Evolutionary conservation across 2,797 vertebrate genomes (phyloP).

Genomic region (Lemur catta): DNA sequence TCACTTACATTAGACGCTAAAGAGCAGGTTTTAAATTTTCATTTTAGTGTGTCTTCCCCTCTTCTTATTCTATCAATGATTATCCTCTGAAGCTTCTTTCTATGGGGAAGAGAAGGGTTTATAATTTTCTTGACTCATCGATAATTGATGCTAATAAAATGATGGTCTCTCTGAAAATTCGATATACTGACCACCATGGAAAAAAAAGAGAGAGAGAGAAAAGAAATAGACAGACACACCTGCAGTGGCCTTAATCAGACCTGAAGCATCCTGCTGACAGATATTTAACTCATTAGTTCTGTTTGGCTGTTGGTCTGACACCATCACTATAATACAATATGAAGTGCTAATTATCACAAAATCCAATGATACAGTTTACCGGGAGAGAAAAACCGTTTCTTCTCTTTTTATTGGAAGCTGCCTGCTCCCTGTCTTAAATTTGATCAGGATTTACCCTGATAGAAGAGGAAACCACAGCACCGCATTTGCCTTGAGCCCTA

Average conservation of each 20-base stretch:
- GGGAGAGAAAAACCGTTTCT: constrained; percentile 6
- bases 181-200: constrained; percentile 49
- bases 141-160: constrained; percentile 53
- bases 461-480: constrained; percentile 51
- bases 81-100: not conserved
- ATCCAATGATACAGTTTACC: constrained; percentile 63
- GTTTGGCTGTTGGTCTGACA: constrained; percentile 52
- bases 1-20: not conserved
- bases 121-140: constrained; percentile 52
- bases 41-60: constrained; percentile 4
- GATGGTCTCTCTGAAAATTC: constrained; percentile 38
- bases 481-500: not conserved
- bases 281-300: constrained; percentile 75
- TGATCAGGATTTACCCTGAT: constrained; percentile 73
- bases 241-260: constrained; percentile 70
- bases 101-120: constrained; percentile 20
- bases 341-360: constrained; percentile 49
- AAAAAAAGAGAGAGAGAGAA: not conserved
- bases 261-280: constrained; percentile 67
- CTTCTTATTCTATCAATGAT: not conserved
- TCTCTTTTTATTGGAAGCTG: constrained; percentile 47
- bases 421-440: constrained; percentile 59
- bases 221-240: constrained; percentile 32
- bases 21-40: not conserved
- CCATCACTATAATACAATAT: constrained; percentile 67